Percentiles rank a stretch among this genome's conserved stretches.
phyloP scores from a whole-genome alignment of 2,113 vertebrate species.

The Perccottus glenii region DNA sequence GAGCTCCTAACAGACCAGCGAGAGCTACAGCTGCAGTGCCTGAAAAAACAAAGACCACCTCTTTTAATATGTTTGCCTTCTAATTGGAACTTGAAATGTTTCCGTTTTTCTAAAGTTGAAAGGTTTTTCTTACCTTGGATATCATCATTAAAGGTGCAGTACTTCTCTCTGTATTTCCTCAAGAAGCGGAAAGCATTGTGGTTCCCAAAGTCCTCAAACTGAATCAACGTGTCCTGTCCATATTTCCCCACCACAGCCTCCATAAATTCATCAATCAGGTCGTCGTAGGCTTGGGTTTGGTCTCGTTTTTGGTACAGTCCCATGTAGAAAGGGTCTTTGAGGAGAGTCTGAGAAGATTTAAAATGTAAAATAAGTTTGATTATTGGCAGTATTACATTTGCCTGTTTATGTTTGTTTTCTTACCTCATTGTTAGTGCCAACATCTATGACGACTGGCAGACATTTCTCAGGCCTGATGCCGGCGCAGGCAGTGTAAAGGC shows the following conservation, averaged over 20 bases:
- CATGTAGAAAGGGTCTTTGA: conserved; percentile 95
- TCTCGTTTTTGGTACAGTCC: conserved; percentile 95
- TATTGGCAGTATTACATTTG: too few species aligned
- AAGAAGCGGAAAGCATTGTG: conserved; percentile 96
- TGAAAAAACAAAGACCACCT: conserved; percentile 50
- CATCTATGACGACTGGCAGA: conserved; percentile 94
- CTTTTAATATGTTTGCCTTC: not conserved
- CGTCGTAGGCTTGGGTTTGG: conserved; percentile 89
- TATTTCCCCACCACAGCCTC: conserved; percentile 95
- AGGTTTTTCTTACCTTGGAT: conserved; percentile 84
- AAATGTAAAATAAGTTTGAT: not conserved
- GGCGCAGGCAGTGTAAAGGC: conserved; percentile 94
- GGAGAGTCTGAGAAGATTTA: conserved; percentile 78
- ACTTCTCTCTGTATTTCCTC: conserved; percentile 92
- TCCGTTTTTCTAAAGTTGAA: too few species aligned
- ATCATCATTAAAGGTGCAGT: conserved; percentile 97
- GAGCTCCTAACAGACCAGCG: conserved; percentile 90
- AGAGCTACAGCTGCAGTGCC: conserved; percentile 94
- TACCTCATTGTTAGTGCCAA: conserved; percentile 93
- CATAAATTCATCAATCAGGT: conserved; percentile 98
- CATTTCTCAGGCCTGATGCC: conserved; percentile 91
- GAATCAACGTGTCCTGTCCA: conserved; percentile 93
- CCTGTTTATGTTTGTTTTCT: not conserved
- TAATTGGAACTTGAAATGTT: too few species aligned
- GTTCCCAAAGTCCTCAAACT: conserved; percentile 99